Evolutionary conservation across 2,113 vertebrate species (phyloP).

Genomic region (Sminthopsis crassicaudata): DNA sequence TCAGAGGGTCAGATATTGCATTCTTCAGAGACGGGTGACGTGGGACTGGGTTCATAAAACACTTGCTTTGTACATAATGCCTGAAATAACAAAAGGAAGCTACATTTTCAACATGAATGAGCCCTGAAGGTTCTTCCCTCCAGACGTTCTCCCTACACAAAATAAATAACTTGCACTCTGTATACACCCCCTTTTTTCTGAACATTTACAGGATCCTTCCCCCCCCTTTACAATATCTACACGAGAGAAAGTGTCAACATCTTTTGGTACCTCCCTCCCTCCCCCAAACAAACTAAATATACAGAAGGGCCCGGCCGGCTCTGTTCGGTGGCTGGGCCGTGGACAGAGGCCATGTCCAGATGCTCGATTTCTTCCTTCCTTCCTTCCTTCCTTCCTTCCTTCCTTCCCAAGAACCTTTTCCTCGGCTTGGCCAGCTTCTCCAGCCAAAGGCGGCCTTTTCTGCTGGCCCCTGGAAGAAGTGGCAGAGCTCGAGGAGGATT

Average conservation of each 20-base stretch:
- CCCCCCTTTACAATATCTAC: slow-evolving; percentile 91
- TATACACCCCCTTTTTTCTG: slow-evolving; percentile 86
- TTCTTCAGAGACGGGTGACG: slow-evolving; percentile 84
- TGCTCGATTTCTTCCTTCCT: not conserved
- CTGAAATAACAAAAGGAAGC: slow-evolving; percentile 85
- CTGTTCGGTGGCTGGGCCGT: not conserved
- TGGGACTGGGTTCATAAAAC: slow-evolving; percentile 89
- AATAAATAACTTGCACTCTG: slow-evolving; percentile 93
- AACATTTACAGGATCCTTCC: slow-evolving; percentile 86
- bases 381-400: rapidly evolving
- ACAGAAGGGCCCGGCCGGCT: not conserved
- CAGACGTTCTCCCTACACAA: slow-evolving; percentile 87
- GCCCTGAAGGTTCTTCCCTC: slow-evolving; percentile 89
- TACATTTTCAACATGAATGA: slow-evolving; percentile 91
- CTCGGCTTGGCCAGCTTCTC: not conserved
- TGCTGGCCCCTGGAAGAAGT: not conserved
- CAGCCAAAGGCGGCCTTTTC: not conserved
- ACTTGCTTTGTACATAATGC: slow-evolving; percentile 86
- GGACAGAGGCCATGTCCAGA: slow-evolving; percentile 71
- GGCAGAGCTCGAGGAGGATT: slow-evolving; percentile 5
- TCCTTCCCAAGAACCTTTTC: not conserved
- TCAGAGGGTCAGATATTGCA: slow-evolving; percentile 87
- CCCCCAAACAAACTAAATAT: not conserved
- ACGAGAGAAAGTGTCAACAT: slow-evolving; percentile 75
- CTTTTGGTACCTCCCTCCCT: not conserved